Evolutionary conservation across 2,888 invertebrate species (phyloP), one percentile per base, ranked within the genome.

Genomic region (Lampropteryx suffumata): DNA sequence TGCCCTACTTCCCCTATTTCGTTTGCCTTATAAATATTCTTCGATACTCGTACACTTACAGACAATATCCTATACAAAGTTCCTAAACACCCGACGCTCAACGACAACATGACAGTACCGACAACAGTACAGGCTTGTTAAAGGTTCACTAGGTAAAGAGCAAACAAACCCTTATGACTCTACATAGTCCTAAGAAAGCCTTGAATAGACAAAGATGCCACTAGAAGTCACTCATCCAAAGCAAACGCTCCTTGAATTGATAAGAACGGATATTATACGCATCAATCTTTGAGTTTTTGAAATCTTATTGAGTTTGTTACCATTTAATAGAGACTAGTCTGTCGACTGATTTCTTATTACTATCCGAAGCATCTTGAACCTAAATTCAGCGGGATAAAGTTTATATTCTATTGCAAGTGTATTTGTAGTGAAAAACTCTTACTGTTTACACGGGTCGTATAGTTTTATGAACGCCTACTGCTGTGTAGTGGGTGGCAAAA

Each of bases 381-480:
- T 28, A 27, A 40, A 8, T 8, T 0, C 11, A 21, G 6, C 8
- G 6, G 6, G 3, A 30, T 13, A 45, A 27, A 33, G 46, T 12
- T 33, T 13, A 29, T 28, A 14, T 34, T 40, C 2, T 1, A 27
- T 27, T 24, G 8, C 8, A 21, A 2, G 12, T 8, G 11, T 0
- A 7, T 17, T 17, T n/a, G 0, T 5, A 39, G 33, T 26, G 42
- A 17, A 12, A 36, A 14, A 13, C 28, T 2, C 27, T 26, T 14
- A 13, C 35, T 46, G 43, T 61, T 52, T 49, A 46, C 49, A 55
- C 43, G 54, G 17, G 28, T 59, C 62, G 57, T 62, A 58, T 59
- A 59, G 47, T 62, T 62, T 62, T 62, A 62, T 50, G 50, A 44
- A 41, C 41, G 35, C 39, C 47, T 48, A 34, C 33, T 39, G 53